phyloP scores from a whole-genome alignment of 1,140 invertebrate genomes.

The Pseudachorutes palmiensis region DNA sequence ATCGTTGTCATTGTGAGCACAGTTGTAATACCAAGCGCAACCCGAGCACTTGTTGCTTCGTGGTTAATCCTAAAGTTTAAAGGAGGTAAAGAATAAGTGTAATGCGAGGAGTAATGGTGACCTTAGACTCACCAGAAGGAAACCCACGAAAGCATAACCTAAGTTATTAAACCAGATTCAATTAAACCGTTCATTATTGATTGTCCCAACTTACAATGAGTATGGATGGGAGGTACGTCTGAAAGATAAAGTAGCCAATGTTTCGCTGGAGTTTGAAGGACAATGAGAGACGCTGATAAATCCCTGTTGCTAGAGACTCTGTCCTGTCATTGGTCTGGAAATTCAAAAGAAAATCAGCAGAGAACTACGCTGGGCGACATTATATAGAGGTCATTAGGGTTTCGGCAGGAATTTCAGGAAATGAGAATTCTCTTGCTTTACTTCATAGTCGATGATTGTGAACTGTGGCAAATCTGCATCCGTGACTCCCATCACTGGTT shows the following conservation, averaged over 20 bases:
- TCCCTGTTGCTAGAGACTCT: conserved; percentile 71
- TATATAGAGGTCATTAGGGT: no score
- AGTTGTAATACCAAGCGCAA: conserved; percentile 83
- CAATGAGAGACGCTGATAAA: conserved; percentile 85
- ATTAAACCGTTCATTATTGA: no score
- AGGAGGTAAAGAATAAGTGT: no score
- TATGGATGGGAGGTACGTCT: conserved; percentile 66
- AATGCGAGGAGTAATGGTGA: no score
- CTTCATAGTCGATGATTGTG: conserved; percentile 85
- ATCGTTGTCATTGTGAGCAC: conserved; percentile 98
- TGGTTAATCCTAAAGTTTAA: conserved; percentile 65
- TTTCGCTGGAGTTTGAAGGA: conserved; percentile 71
- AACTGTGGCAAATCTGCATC: conserved; percentile 89
- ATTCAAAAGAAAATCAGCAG: no score
- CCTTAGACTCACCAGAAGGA: conserved; percentile 54
- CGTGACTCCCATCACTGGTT: conserved; percentile 79
- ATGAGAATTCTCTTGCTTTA: no score
- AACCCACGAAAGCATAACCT: conserved; percentile 81
- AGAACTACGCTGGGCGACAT: no score
- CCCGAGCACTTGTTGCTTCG: conserved; percentile 68
- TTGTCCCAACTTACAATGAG: no score
- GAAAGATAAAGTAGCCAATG: conserved; percentile 75
- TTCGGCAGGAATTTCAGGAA: no score
- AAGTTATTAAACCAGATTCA: no score
- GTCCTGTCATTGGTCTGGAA: conserved; percentile 88